These are phyloP conservation scores for Craseonycteris thonglongyai DNA, from an alignment of 2,113 vertebrate species.

Conservation along the genomic window DNA sequence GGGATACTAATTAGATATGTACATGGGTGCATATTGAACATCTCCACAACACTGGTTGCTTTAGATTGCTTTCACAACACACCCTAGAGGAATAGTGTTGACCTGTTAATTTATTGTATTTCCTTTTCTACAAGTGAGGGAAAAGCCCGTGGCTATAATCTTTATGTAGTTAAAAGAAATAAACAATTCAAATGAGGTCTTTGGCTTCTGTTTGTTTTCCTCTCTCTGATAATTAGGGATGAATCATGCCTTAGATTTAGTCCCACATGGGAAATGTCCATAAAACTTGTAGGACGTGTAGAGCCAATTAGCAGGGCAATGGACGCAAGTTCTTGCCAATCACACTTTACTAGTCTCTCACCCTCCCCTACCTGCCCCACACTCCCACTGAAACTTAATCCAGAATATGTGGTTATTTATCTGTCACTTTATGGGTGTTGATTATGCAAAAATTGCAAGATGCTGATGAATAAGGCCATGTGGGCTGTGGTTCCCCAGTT, in stretches of 20 bases:
- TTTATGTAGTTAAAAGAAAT: conserved; percentile 50
- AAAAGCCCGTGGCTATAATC: conserved; percentile 35
- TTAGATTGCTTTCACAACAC: neutral
- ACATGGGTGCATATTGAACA: neutral
- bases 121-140: neutral
- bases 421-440: neutral
- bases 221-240: conserved; percentile 1
- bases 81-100: neutral
- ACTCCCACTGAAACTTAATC: neutral
- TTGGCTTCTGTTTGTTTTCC: conserved; percentile 37
- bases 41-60: neutral
- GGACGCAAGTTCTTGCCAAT: neutral
- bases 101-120: conserved; percentile 7
- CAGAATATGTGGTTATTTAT: neutral
- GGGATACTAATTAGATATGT: neutral
- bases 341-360: neutral
- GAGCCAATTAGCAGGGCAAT: neutral
- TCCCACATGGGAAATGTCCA: conserved; percentile 16
- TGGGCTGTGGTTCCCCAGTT: neutral
- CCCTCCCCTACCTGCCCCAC: neutral
- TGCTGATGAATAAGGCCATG: neutral
- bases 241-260: conserved; percentile 4
- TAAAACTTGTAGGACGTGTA: neutral
- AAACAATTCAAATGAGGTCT: conserved; percentile 4
- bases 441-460: neutral